Base-by-base conservation (phyloP, 2,797 vertebrate genomes). In the Leptoclinus maculatus region DNA sequence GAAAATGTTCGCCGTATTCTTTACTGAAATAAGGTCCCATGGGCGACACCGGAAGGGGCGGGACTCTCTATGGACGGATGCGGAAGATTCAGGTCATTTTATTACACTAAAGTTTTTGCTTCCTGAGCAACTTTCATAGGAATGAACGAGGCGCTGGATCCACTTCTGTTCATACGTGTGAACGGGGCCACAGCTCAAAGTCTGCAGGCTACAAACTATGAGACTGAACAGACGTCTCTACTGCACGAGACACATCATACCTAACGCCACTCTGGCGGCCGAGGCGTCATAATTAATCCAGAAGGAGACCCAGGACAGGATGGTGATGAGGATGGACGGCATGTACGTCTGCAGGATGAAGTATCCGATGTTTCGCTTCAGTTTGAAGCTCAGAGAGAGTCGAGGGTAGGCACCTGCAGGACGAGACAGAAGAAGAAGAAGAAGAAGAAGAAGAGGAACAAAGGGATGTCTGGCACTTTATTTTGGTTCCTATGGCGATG, bases 221-320 rank as follows among this genome's bases (percentile, higher is more conserved):
- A 29, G 29, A 29, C 29, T 3, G 29, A 29, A 29, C 29, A 29
- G 29, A 29, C 29, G 29, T 29, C 29, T 29, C 29, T 29, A 29
- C 29, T 5, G 29, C 3, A 29, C 29, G 29, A 29, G 29, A 29
- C 29, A 5, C 29, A 29, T 29, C 94, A 68, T 98, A 99, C 98
- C 98, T 90, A 99, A 97, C 87, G 98, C 98, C 85, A 99, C 98
- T 95, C 98, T 96, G 87, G 98, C 98, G 68, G 98, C 98, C 34
- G 98, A 99, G 73, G 98, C 98, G 66, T 99, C 98, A 19, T 99
- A 99, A 93, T 99, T 99, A 92, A 99, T 99, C 98, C 98, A 99
- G 95, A 99, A 99, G 58, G 98, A 99, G 80, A 99, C 98, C 98
- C 98, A 99, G 71, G 98, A 99, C 77, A 99, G 95, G 93, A 99